A percentile compares a stretch with the other conserved stretches of the same genome.
phyloP scores from a whole-genome alignment of 1,140 invertebrate genomes.

The Pinna nobilis region DNA sequence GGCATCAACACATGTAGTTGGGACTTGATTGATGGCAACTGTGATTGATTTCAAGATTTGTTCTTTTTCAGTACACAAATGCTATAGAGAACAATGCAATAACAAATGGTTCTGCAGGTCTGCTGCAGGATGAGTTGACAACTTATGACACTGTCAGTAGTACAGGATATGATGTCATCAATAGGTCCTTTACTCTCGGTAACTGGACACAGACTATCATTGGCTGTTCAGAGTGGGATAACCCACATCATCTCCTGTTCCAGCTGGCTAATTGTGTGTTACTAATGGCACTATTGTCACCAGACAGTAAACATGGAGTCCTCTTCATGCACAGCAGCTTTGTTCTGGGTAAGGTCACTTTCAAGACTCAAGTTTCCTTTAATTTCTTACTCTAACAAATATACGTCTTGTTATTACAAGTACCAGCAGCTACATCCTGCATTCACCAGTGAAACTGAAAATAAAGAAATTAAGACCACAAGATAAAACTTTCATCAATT shows the following conservation, averaged over 20 bases:
- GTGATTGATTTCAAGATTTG: too few species aligned
- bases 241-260: slow-evolving; percentile 83
- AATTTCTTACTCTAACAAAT: too few species aligned
- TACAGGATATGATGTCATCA: neutral
- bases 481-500: neutral
- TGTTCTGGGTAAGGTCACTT: slow-evolving; percentile 80
- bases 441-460: neutral
- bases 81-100: too few species aligned
- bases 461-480: neutral
- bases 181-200: slow-evolving; percentile 8
- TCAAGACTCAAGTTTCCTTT: too few species aligned
- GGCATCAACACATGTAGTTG: too few species aligned
- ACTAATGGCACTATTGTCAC: slow-evolving; percentile 84
- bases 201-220: slow-evolving; percentile 34
- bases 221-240: slow-evolving; percentile 76
- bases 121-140: neutral
- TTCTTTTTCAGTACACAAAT: too few species aligned
- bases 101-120: too few species aligned
- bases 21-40: too few species aligned
- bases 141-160: neutral
- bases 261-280: slow-evolving; percentile 87
- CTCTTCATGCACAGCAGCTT: slow-evolving; percentile 87
- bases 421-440: neutral
- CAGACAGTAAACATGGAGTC: slow-evolving; percentile 85
- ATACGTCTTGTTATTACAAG: neutral